Conservation (phyloP, 2,113 vertebrate species). For the Oceanodroma tethys region DNA sequence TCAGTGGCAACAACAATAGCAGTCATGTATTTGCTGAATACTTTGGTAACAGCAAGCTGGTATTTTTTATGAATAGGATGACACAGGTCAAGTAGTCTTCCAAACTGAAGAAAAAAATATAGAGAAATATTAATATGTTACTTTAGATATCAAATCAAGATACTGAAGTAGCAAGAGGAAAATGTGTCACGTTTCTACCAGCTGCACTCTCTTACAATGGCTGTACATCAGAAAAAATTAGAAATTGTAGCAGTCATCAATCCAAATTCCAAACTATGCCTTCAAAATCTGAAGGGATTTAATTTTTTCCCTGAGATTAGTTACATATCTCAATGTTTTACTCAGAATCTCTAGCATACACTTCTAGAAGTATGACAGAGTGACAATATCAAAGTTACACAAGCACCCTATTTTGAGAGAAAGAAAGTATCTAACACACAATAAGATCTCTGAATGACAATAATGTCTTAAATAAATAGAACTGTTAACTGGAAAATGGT, state of each 20-base stretch:
- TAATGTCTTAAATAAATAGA: background rate
- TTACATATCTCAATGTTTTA: background rate
- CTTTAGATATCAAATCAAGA: background rate
- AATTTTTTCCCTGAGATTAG: background rate
- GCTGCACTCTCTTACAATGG: background rate
- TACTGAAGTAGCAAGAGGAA: background rate
- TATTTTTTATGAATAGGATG: slow-evolving; percentile 95
- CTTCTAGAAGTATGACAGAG: background rate
- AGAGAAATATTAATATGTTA: background rate
- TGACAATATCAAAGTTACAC: background rate
- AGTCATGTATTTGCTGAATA: slow-evolving; percentile 85
- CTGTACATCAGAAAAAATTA: background rate
- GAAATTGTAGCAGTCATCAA: background rate
- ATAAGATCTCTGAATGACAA: background rate
- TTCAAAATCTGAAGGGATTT: background rate
- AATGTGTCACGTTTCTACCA: fast-evolving
- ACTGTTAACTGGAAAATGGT: background rate
- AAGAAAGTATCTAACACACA: background rate
- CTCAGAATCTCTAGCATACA: background rate
- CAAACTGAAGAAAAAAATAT: slow-evolving; percentile 75
- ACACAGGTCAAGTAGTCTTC: slow-evolving; percentile 88
- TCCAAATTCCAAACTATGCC: background rate
- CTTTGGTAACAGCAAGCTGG: slow-evolving; percentile 91
- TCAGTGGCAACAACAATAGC: slow-evolving; percentile 89
- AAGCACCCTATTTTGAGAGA: background rate